phyloP scores from a whole-genome alignment of 2,888 invertebrate species.

The Oxytorus armatus region DNA sequence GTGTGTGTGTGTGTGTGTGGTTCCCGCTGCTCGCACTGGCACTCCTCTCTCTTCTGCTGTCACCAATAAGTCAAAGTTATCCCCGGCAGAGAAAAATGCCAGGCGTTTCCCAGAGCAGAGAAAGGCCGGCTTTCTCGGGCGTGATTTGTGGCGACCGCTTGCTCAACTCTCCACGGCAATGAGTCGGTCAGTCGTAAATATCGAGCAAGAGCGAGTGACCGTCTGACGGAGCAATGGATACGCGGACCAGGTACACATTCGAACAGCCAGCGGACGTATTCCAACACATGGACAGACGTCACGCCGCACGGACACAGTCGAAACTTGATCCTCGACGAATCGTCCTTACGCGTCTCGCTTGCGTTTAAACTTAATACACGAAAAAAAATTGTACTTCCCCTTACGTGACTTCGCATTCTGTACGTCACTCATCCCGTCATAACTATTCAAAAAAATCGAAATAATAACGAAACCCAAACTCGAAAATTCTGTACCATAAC shows the following conservation, averaged over 20 bases:
- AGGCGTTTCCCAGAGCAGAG: slow-evolving; percentile 84
- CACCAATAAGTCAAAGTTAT: slow-evolving; percentile 85
- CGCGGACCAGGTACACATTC: slow-evolving; percentile 55
- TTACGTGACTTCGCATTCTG: too few relatives aligned
- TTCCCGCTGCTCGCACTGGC: slow-evolving; percentile 50
- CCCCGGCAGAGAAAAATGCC: slow-evolving; percentile 84
- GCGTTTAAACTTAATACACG: slow-evolving; percentile 13
- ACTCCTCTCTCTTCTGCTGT: slow-evolving; percentile 76
- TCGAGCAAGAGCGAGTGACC: slow-evolving; percentile 74
- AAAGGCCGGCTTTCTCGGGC: slow-evolving; percentile 82
- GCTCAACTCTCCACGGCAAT: slow-evolving; percentile 84
- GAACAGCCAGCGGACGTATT: slow-evolving; percentile 49
- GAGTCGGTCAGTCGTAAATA: slow-evolving; percentile 84
- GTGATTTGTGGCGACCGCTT: slow-evolving; percentile 84
- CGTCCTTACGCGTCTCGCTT: slow-evolving; percentile 65
- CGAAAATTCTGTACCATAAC: too few relatives aligned
- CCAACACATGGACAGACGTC: slow-evolving; percentile 64
- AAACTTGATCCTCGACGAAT: slow-evolving; percentile 68
- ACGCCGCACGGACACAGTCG: slow-evolving; percentile 65
- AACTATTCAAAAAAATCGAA: too few relatives aligned
- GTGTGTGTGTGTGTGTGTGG: slow-evolving; percentile 15
- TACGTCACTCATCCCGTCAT: too few relatives aligned
- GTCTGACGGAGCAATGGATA: slow-evolving; percentile 75
- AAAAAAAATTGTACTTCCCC: too few relatives aligned
- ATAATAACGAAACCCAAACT: too few relatives aligned